phyloP scores from a whole-genome alignment of 2,888 invertebrate genomes.

The Dryobota labecula region DNA sequence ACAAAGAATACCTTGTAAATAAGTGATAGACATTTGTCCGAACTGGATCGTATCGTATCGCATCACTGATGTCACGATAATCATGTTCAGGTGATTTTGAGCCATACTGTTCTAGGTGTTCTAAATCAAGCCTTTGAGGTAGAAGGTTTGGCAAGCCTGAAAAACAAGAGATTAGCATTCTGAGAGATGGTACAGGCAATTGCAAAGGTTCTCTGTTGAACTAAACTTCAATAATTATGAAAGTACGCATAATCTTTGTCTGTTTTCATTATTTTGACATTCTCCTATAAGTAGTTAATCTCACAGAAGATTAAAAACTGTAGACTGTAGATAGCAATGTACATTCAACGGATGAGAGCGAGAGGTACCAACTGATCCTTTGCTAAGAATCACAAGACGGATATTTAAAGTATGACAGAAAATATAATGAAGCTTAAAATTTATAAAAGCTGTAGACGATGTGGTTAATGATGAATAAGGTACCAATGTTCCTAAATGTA shows the following conservation, averaged over 20 bases:
- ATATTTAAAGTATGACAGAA: not conserved
- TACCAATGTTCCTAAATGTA: not conserved
- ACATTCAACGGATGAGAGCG: not conserved
- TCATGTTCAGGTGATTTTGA: slow-evolving; percentile 61
- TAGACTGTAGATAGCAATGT: not conserved
- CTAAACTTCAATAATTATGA: not conserved
- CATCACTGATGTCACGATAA: slow-evolving; percentile 59
- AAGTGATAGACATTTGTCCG: slow-evolving; percentile 77
- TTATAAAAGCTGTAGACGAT: not conserved
- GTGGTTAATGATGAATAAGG: not conserved
- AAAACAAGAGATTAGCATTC: slow-evolving; percentile 23
- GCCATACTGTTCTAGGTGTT: slow-evolving; percentile 70
- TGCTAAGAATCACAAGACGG: not conserved
- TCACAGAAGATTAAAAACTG: not conserved
- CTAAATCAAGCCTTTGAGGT: slow-evolving; percentile 58
- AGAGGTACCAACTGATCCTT: not conserved
- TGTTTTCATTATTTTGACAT: not conserved
- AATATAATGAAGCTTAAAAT: not conserved
- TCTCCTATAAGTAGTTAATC: not conserved
- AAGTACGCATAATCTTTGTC: not conserved
- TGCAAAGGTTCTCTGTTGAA: not conserved
- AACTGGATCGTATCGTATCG: slow-evolving; percentile 72
- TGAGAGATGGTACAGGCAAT: too few species aligned
- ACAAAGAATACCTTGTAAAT: slow-evolving; percentile 76
- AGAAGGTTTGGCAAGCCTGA: slow-evolving; percentile 70